These are phyloP conservation scores for Tigriopus japonicus DNA, from an alignment of 1,140 invertebrate species.

Conservation along the genomic window DNA sequence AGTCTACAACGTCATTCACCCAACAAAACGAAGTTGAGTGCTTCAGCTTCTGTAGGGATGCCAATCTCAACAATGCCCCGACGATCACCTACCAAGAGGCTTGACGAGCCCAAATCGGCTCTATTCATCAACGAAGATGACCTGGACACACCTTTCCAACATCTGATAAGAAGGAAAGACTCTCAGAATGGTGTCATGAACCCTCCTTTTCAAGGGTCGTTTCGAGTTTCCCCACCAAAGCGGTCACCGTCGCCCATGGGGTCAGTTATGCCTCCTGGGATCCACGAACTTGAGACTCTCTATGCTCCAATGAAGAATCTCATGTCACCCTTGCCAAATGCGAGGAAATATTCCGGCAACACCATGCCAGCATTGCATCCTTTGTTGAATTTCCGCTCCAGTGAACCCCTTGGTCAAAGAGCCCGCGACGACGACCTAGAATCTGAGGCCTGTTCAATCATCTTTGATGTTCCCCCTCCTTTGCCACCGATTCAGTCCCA, in stretches of 20 bases:
- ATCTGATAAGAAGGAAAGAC: neutral
- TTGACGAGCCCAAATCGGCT: neutral
- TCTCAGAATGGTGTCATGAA: too few relatives aligned
- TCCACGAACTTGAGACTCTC: constrained; percentile 9
- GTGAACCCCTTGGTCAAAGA: neutral
- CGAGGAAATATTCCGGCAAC: neutral
- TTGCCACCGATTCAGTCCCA: constrained; percentile 12
- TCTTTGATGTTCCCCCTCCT: constrained; percentile 2
- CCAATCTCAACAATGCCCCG: neutral
- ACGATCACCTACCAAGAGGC: neutral
- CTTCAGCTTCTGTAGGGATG: too few relatives aligned
- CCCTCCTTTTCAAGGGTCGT: too few relatives aligned
- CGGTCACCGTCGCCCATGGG: too few relatives aligned
- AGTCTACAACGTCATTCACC: too few relatives aligned
- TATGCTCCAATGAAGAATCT: constrained; percentile 13
- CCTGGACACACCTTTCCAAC: neutral
- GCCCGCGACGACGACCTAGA: neutral
- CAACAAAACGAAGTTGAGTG: too few relatives aligned
- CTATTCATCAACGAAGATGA: neutral
- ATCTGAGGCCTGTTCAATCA: neutral
- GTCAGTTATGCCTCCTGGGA: constrained; percentile 2
- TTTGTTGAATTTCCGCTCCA: neutral
- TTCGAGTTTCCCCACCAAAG: too few relatives aligned
- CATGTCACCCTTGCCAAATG: neutral
- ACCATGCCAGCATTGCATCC: constrained; percentile 2